These are phyloP conservation scores for Ectobius pallidus DNA, from an alignment of 2,888 invertebrate genomes.

Conservation along the genomic window DNA sequence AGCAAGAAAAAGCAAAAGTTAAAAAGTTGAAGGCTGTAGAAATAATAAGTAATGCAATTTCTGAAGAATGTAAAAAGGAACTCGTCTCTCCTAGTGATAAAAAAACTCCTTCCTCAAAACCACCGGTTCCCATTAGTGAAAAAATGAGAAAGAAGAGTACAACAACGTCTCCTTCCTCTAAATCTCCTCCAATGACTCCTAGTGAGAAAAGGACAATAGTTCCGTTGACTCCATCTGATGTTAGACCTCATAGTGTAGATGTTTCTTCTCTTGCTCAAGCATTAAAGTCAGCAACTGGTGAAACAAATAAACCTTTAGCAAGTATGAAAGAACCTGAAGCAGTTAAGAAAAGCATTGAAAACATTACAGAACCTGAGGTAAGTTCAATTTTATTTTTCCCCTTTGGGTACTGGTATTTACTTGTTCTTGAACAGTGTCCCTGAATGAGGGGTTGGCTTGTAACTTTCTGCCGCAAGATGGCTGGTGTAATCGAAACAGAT, in stretches of 20 bases:
- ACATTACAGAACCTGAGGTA: no score
- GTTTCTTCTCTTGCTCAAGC: no score
- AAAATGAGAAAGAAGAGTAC: conserved; percentile 19
- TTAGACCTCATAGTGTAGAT: conserved; percentile 49
- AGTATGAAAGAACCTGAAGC: no score
- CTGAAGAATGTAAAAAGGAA: conserved; percentile 29
- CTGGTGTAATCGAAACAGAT: no score
- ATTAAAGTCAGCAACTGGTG: neutral
- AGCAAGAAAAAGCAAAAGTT: conserved; percentile 49
- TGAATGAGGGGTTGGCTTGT: no score
- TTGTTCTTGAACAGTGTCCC: no score
- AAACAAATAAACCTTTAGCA: no score
- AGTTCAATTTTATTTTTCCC: no score
- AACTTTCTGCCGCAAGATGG: no score
- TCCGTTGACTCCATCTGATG: conserved; percentile 53
- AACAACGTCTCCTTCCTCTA: conserved; percentile 14
- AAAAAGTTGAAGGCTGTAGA: conserved; percentile 70
- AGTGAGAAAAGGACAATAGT: conserved; percentile 39
- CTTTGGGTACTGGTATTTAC: no score
- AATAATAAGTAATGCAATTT: conserved; percentile 74
- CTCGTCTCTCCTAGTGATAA: neutral
- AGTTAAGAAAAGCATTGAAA: no score
- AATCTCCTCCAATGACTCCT: conserved; percentile 34
- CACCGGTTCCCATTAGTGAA: conserved; percentile 30
- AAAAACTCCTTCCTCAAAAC: conserved; percentile 27